phyloP scores from a whole-genome alignment of 1,140 invertebrate genomes.

The Nomia melanderi region DNA sequence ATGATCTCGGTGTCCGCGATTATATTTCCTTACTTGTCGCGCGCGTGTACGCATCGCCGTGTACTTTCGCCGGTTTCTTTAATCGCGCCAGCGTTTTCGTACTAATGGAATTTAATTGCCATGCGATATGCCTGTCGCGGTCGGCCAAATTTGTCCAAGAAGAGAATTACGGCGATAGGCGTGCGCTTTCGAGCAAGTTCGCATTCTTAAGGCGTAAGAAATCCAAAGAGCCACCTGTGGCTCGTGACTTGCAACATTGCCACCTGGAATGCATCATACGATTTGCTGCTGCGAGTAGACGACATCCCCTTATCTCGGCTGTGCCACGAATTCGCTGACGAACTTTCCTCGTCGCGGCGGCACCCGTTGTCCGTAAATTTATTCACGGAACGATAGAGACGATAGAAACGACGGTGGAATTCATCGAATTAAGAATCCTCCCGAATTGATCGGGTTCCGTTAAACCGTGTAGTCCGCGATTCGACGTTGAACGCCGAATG shows the following conservation, averaged over 20 bases:
- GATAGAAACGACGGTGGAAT: too few species aligned
- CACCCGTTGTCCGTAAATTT: not conserved
- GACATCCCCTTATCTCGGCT: not conserved
- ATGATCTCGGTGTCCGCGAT: slow-evolving; percentile 42
- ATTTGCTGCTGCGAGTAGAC: slow-evolving; percentile 36
- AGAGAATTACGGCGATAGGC: slow-evolving; percentile 38
- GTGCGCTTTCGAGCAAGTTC: slow-evolving; percentile 46
- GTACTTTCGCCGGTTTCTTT: slow-evolving; percentile 64
- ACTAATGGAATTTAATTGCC: slow-evolving; percentile 53
- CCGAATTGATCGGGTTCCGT: too few species aligned
- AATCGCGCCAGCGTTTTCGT: slow-evolving; percentile 48
- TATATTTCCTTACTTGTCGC: slow-evolving; percentile 57
- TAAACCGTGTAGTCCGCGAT: too few species aligned
- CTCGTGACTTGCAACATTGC: slow-evolving; percentile 38
- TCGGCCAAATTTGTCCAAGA: slow-evolving; percentile 59
- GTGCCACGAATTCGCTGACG: not conserved
- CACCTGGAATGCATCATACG: slow-evolving; percentile 30
- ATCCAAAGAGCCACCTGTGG: slow-evolving; percentile 34
- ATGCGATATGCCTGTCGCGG: slow-evolving; percentile 44
- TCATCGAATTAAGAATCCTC: too few species aligned
- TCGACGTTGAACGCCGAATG: too few species aligned
- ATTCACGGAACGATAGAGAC: not conserved
- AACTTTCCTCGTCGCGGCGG: not conserved
- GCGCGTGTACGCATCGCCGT: slow-evolving; percentile 30
- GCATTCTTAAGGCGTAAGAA: slow-evolving; percentile 47